Base-by-base conservation (phyloP, 2,797 vertebrate species). In the Fringilla coelebs region DNA sequence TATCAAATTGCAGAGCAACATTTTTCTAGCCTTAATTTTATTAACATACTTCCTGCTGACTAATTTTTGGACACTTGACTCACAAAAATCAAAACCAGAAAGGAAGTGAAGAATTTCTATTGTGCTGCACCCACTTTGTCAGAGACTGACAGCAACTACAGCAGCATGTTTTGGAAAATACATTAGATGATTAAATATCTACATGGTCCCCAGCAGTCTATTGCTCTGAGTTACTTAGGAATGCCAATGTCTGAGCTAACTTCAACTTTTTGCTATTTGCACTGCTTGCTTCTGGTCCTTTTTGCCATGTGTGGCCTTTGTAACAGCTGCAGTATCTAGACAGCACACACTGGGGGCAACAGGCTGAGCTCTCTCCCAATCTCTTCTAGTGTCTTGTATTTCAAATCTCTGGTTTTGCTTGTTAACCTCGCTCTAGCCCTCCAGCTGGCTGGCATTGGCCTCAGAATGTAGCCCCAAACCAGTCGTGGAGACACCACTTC, bases 11-110 rank as follows among this genome's bases (percentile, higher is more conserved):
- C 31, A 45, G 7, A 73, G 13, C 15, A 67, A 60, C 14, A 54
- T 48, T 77, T 92, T 89, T 34, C 73, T 22, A 73, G 54, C 13
- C n/a, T 55, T 81, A 34, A 46, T 79, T 91, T 94, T 72, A 49
- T 70, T 41, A 65, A 34, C 16, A 45, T 4, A 1, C 7, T 90
- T 92, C 34, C 40, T 52, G 51, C 31, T 82, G 49, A 65, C 75
- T 74, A 51, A 54, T 84, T 85, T 75, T 67, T 36, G 25, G 31
- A 81, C 12, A 85, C 43, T 4, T 62, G 36, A 73, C 4, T 62
- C 45, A 48, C 10, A 79, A 32, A 76, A 91, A 63, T 52, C 15
- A 92, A 58, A 85, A 48, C 3, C 43, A 51, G 20, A 76, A 87
- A 58, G 45, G 32, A 70, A 85, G 6, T 2, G 2, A 86, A 85